phyloP scores from a whole-genome alignment of 2,888 invertebrate genomes.

The Cephus pulcher region DNA sequence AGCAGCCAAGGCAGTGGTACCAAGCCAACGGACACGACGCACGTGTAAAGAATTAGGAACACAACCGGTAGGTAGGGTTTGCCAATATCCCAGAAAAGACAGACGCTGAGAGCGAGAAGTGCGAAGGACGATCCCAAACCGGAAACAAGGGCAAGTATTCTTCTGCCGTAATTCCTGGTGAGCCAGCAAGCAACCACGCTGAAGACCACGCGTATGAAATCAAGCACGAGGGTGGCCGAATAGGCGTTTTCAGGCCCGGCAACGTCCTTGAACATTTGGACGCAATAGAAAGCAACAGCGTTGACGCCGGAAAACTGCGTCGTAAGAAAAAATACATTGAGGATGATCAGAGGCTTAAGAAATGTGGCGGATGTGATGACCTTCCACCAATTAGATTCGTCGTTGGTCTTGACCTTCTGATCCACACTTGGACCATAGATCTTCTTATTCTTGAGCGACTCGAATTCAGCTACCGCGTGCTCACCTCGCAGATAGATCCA shows the following conservation, averaged over 20 bases:
- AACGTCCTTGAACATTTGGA: conserved; percentile 72
- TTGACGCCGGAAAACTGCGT: conserved; percentile 80
- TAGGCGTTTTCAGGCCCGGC: conserved; percentile 75
- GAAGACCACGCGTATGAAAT: conserved; percentile 73
- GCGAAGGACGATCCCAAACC: conserved; percentile 73
- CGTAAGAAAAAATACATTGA: conserved; percentile 75
- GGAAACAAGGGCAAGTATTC: conserved; percentile 75
- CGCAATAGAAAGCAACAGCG: conserved; percentile 79
- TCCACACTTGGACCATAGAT: background rate
- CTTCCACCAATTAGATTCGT: conserved; percentile 9
- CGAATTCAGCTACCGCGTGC: conserved; percentile 34
- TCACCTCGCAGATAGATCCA: conserved; percentile 51
- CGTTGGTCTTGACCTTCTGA: conserved; percentile 3
- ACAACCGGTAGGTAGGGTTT: conserved; percentile 69
- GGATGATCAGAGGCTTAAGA: conserved; percentile 72
- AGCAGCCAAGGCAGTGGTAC: conserved; percentile 80
- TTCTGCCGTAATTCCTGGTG: conserved; percentile 73
- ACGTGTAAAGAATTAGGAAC: conserved; percentile 71
- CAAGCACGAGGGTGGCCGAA: conserved; percentile 75
- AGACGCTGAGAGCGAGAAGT: conserved; percentile 71
- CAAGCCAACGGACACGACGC: conserved; percentile 73
- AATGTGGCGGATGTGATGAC: conserved; percentile 52
- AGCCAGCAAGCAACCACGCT: conserved; percentile 74
- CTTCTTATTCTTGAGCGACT: conserved; percentile 18
- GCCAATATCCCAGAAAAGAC: conserved; percentile 65